Evolutionary conservation across 2,888 invertebrate genomes (phyloP).

Genomic region (Digitonthophagus gazella): DNA sequence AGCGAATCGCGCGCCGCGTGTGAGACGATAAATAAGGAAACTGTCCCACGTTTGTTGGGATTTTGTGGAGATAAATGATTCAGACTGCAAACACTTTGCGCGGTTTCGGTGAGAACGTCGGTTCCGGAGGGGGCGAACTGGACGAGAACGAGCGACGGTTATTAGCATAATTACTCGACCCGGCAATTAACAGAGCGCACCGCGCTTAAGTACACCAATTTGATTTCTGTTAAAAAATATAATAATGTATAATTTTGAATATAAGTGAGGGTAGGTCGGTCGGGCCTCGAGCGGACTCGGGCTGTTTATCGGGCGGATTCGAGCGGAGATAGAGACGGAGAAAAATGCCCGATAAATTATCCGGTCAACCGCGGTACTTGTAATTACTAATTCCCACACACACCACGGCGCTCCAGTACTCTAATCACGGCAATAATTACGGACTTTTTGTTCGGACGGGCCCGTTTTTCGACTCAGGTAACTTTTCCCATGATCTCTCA

Average conservation of each 20-base stretch:
- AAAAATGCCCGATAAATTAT: constrained; percentile 37
- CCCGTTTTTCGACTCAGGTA: constrained; percentile 43
- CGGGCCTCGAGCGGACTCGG: constrained; percentile 30
- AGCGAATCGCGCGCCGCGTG: constrained; percentile 28
- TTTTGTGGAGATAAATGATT: constrained; percentile 3
- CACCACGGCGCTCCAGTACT: constrained; percentile 42
- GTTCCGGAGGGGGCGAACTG: neutral
- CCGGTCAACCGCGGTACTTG: constrained; percentile 46
- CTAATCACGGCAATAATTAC: constrained; percentile 51
- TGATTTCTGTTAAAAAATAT: constrained; percentile 39
- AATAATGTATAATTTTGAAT: constrained; percentile 52
- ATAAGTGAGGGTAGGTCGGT: constrained; percentile 45
- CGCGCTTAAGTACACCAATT: constrained; percentile 26
- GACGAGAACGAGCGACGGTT: neutral
- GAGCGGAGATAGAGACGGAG: constrained; percentile 21
- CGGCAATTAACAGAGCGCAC: constrained; percentile 25
- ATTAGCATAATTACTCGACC: constrained; percentile 14
- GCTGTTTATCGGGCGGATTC: constrained; percentile 27
- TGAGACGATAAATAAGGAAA: constrained; percentile 35
- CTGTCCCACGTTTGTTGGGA: constrained; percentile 31
- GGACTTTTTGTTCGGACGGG: constrained; percentile 46
- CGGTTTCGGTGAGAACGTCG: neutral
- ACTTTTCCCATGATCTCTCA: constrained; percentile 48
- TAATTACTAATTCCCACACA: constrained; percentile 53
- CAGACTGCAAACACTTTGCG: neutral